These are phyloP conservation scores for Brachyrhaphis roseni DNA, from an alignment of 2,797 vertebrate species.

Conservation along the genomic window DNA sequence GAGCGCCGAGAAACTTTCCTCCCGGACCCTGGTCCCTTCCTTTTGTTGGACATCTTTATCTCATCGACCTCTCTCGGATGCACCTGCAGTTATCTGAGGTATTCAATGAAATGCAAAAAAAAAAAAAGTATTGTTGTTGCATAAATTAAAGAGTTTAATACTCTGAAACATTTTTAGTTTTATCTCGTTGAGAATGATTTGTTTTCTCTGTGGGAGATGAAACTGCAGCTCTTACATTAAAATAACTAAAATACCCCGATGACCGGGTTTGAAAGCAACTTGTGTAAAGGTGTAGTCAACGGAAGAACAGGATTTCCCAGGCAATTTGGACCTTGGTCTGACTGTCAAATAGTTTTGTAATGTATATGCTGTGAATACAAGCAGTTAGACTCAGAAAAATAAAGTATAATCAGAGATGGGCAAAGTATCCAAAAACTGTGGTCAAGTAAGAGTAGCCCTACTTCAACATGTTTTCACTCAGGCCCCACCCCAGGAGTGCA, in stretches of 20 bases:
- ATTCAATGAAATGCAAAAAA: not conserved
- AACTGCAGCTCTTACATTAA: not conserved
- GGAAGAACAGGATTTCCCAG: not conserved
- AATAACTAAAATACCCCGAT: not conserved
- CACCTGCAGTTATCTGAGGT: conserved; percentile 64
- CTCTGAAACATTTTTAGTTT: not conserved
- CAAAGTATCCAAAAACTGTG: too few relatives aligned
- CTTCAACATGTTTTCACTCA: too few relatives aligned
- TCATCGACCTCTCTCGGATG: conserved; percentile 19
- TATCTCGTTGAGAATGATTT: not conserved
- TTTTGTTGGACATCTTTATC: conserved; percentile 69
- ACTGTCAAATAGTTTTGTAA: not conserved
- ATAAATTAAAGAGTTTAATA: not conserved
- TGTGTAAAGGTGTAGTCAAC: not conserved
- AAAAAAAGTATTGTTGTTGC: not conserved
- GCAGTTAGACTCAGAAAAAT: not conserved
- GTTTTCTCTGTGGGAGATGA: not conserved
- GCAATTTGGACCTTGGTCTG: not conserved
- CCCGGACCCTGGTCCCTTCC: conserved; percentile 77
- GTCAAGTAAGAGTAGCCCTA: too few relatives aligned
- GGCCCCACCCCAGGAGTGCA: too few relatives aligned
- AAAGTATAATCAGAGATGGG: not conserved
- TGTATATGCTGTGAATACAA: not conserved
- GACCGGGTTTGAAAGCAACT: not conserved
- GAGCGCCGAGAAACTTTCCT: conserved; percentile 74